These are phyloP conservation scores for Erebia epiphron DNA, from an alignment of 2,888 invertebrate genomes.

Conservation along the genomic window DNA sequence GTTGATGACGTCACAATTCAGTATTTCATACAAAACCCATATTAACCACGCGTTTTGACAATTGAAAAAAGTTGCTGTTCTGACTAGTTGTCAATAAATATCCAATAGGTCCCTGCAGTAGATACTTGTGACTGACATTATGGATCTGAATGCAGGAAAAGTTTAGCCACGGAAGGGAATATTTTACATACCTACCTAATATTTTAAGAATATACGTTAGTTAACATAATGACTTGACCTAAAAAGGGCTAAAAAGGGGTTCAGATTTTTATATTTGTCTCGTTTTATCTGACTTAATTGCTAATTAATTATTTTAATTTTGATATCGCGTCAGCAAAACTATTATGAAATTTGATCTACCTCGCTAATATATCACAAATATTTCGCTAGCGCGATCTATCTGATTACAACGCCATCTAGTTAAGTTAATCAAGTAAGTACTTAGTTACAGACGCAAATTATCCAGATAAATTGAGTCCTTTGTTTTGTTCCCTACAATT, in stretches of 20 bases:
- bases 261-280: not conserved
- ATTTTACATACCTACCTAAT: constrained; percentile 1
- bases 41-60: too few relatives aligned
- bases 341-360: too few relatives aligned
- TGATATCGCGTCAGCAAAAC: too few relatives aligned
- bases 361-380: too few relatives aligned
- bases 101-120: too few relatives aligned
- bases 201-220: not conserved
- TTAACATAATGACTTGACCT: not conserved
- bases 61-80: too few relatives aligned
- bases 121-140: not conserved
- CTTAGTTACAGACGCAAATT: not conserved
- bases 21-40: too few relatives aligned
- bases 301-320: too few relatives aligned
- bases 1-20: too few relatives aligned
- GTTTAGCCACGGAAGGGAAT: not conserved
- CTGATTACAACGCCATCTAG: not conserved
- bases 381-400: not conserved
- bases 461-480: not conserved
- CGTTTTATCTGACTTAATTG: not conserved
- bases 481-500: not conserved
- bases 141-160: constrained; percentile 7
- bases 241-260: not conserved
- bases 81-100: too few relatives aligned
- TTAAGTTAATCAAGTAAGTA: not conserved